Percentiles rank a stretch among this genome's conserved stretches.
phyloP scores from a whole-genome alignment of 2,888 invertebrate species.

The Euplexia lucipara region DNA sequence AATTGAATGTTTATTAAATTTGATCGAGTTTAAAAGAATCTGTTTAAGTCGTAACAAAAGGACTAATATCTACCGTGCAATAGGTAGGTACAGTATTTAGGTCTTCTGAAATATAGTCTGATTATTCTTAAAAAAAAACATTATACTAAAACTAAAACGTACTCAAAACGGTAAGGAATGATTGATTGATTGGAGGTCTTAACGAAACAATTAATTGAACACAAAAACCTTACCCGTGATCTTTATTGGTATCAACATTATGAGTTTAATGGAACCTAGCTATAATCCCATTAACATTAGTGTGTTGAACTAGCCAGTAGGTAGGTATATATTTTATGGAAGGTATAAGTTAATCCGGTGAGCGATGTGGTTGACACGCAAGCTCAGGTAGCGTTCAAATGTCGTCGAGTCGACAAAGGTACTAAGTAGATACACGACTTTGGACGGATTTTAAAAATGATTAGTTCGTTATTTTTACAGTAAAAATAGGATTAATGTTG shows the following conservation, averaged over 20 bases:
- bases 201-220: constrained; percentile 59
- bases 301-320: constrained; percentile 74
- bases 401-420: constrained; percentile 58
- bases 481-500: constrained; percentile 38
- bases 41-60: not conserved
- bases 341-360: constrained; percentile 83
- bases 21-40: not conserved
- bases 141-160: constrained; percentile 37
- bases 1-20: not conserved
- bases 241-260: constrained; percentile 81
- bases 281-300: constrained; percentile 83
- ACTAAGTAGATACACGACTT: constrained; percentile 51
- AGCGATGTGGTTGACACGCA: constrained; percentile 81
- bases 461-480: constrained; percentile 41
- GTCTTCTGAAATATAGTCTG: constrained; percentile 4
- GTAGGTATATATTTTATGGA: constrained; percentile 79
- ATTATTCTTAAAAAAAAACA: constrained; percentile 11
- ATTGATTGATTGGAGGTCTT: constrained; percentile 58
- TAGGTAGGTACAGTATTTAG: not conserved
- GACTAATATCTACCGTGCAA: not conserved
- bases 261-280: constrained; percentile 80
- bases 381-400: constrained; percentile 74
- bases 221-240: constrained; percentile 72
- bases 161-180: constrained; percentile 46
- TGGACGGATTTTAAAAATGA: constrained; percentile 40